Conservation (phyloP, 2,797 vertebrate genomes). For the Danio albolineatus region DNA sequence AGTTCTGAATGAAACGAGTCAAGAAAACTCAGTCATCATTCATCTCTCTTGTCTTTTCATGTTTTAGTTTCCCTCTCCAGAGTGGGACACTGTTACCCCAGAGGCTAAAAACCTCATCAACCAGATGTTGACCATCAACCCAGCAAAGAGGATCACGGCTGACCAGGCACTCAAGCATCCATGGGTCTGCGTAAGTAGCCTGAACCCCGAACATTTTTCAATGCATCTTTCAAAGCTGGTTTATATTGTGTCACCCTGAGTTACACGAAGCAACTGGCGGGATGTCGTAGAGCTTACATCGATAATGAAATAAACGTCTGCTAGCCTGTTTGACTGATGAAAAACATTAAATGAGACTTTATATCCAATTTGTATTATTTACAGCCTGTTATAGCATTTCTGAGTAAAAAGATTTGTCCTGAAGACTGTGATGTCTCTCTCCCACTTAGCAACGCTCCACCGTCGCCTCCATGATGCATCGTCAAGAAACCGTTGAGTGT, state of each 20-base stretch:
- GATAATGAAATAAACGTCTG: constrained; percentile 4
- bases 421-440: constrained; percentile 32
- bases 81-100: constrained; percentile 99
- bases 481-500: constrained; percentile 98
- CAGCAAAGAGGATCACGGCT: constrained; percentile 96
- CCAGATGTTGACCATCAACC: constrained; percentile 99
- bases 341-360: not conserved
- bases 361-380: constrained; percentile 13
- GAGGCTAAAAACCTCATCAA: constrained; percentile 99
- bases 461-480: constrained; percentile 99
- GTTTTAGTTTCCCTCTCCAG: constrained; percentile 94
- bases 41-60: not conserved
- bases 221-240: constrained; percentile 2
- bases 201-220: not conserved
- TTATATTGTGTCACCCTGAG: not conserved
- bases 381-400: not conserved
- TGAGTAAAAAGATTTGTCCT: not conserved
- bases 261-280: not conserved
- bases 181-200: constrained; percentile 97
- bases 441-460: constrained; percentile 95
- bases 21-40: not conserved
- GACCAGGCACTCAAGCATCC: constrained; percentile 98
- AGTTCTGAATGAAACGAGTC: not conserved
- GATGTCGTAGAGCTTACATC: constrained; percentile 8
- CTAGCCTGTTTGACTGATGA: constrained; percentile 1